Percentiles rank a stretch among this genome's conserved stretches.
phyloP scores from a whole-genome alignment of 2,888 invertebrate genomes.

The Aproaerema taeniolella region DNA sequence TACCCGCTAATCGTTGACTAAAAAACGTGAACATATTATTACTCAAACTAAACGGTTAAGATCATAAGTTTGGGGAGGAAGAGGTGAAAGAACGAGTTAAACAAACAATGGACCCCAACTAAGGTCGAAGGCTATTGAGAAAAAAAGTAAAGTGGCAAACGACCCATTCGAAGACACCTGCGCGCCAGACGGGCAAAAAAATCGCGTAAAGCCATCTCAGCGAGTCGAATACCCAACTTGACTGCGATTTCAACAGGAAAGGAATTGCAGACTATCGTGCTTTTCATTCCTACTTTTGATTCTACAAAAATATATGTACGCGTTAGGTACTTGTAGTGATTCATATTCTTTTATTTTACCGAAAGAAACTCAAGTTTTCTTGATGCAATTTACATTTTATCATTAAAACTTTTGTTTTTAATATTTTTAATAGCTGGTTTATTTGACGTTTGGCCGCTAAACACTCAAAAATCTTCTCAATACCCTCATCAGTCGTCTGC shows the following conservation, averaged over 20 bases:
- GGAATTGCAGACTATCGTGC: conserved; percentile 38
- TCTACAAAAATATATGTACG: neutral
- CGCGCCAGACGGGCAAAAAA: conserved; percentile 64
- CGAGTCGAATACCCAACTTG: conserved; percentile 12
- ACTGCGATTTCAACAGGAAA: conserved; percentile 37
- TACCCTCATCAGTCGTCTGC: conserved; percentile 6
- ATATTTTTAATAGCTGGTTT: too few relatives aligned
- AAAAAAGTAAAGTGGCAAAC: conserved; percentile 44
- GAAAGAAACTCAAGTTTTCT: too few relatives aligned
- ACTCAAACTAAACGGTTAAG: conserved; percentile 11
- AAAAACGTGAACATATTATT: conserved; percentile 11
- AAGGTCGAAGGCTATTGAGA: conserved; percentile 44
- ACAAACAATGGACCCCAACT: conserved; percentile 45
- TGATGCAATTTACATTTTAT: too few relatives aligned
- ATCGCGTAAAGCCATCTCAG: conserved; percentile 30
- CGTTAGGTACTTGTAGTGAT: too few relatives aligned
- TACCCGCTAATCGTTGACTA: conserved; percentile 1
- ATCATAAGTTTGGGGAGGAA: conserved; percentile 30
- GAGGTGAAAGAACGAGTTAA: conserved; percentile 44
- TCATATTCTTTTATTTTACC: too few relatives aligned
- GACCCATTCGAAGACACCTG: conserved; percentile 51
- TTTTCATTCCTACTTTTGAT: conserved; percentile 14
- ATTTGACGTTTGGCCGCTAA: too few relatives aligned
- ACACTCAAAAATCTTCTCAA: neutral
- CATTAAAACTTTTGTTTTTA: too few relatives aligned